Conservation (phyloP, 1,140 invertebrate genomes). For the Drosophila pruinosa region DNA sequence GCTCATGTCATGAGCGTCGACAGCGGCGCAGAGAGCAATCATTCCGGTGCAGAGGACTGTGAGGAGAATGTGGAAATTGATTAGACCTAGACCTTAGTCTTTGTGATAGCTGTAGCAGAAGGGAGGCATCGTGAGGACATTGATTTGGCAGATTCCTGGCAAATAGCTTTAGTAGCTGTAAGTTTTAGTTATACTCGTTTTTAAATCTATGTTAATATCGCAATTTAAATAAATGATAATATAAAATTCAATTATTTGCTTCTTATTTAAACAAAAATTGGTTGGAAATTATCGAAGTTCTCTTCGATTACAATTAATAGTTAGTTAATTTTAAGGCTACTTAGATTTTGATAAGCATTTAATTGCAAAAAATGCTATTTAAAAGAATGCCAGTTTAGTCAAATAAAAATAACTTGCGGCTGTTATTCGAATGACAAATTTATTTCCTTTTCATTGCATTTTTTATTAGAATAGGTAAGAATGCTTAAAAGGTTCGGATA, state of each 20-base stretch:
- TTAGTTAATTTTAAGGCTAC: no score
- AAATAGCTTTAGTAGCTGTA: conserved; percentile 72
- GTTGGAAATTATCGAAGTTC: no score
- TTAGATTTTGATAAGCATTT: no score
- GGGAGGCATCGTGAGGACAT: conserved; percentile 6
- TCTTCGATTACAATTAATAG: no score
- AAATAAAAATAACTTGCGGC: background rate
- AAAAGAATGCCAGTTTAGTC: no score
- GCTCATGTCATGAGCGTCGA: conserved; percentile 47
- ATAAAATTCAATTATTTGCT: background rate
- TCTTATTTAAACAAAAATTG: conserved; percentile 1
- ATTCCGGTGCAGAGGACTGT: conserved; percentile 60
- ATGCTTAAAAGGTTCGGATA: background rate
- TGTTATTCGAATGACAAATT: background rate
- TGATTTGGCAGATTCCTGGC: background rate
- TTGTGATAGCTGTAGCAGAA: conserved; percentile 63
- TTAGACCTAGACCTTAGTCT: conserved; percentile 33
- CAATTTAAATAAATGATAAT: conserved; percentile 48
- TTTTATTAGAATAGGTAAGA: background rate
- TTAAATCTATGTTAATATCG: conserved; percentile 14
- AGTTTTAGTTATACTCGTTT: conserved; percentile 52
- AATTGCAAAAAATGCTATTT: no score
- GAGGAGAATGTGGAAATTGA: conserved; percentile 82
- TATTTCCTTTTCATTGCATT: background rate
- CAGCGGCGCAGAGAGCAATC: conserved; percentile 62